These are phyloP conservation scores for Tenodera sinensis DNA, from an alignment of 2,888 invertebrate genomes.

Conservation along the genomic window DNA sequence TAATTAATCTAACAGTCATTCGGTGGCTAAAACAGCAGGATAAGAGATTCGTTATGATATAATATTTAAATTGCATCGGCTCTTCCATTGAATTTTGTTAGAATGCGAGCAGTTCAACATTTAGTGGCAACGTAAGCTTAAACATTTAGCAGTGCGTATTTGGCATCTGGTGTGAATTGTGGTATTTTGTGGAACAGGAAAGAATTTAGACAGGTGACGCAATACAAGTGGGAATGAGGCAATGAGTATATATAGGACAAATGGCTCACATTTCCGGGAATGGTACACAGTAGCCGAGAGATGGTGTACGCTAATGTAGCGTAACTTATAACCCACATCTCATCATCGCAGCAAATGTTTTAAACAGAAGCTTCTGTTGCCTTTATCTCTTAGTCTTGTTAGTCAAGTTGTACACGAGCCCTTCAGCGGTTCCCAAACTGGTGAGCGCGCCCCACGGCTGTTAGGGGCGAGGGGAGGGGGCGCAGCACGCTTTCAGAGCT, in stretches of 20 bases:
- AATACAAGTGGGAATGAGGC: not conserved
- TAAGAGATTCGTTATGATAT: too few species aligned
- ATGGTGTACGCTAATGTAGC: not conserved
- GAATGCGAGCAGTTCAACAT: too few species aligned
- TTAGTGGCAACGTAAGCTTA: too few species aligned
- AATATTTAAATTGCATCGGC: too few species aligned
- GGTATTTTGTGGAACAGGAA: not conserved
- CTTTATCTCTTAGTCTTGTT: not conserved
- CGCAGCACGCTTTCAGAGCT: too few species aligned
- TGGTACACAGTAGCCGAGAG: not conserved
- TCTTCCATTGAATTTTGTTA: too few species aligned
- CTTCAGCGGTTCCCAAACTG: too few species aligned
- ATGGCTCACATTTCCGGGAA: not conserved
- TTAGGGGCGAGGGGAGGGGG: too few species aligned
- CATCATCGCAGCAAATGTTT: not conserved
- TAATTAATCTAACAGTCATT: too few species aligned
- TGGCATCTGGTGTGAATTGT: not conserved
- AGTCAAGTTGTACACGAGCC: not conserved
- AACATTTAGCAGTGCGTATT: not conserved
- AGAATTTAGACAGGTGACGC: not conserved
- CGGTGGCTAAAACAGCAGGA: too few species aligned
- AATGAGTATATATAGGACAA: not conserved
- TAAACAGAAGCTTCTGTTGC: not conserved
- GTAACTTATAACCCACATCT: not conserved
- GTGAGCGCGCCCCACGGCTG: too few species aligned